phyloP scores from a whole-genome alignment of 2,797 vertebrate species.

The Taenioides sp. region DNA sequence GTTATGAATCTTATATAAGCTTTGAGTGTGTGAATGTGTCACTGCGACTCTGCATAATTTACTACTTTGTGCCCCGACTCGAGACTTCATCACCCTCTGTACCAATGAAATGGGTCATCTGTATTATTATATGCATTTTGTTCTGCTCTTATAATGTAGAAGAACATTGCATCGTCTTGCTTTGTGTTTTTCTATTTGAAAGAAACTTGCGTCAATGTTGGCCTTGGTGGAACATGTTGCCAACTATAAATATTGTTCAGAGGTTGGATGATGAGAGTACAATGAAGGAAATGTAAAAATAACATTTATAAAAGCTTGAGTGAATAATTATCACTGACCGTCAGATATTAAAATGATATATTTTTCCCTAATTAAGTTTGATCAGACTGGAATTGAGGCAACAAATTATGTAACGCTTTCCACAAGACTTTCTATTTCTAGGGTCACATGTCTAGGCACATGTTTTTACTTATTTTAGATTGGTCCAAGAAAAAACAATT shows the following conservation, averaged over 20 bases:
- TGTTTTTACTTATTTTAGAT: not conserved
- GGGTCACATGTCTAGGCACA: not conserved
- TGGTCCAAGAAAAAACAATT: too few relatives aligned
- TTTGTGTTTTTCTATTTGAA: not conserved
- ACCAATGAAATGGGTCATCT: not conserved
- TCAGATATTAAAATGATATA: too few relatives aligned
- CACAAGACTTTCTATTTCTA: not conserved
- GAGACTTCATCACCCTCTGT: slow-evolving; percentile 6
- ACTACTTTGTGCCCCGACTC: not conserved
- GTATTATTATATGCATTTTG: not conserved
- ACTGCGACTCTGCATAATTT: slow-evolving; percentile 6
- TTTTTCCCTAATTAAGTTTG: too few relatives aligned
- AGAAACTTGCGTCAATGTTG: not conserved
- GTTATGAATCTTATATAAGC: slow-evolving; percentile 15
- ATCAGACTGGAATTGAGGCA: too few relatives aligned
- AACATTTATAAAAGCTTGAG: too few relatives aligned
- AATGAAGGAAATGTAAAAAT: not conserved
- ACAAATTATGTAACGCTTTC: not conserved
- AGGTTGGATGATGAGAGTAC: not conserved
- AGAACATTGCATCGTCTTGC: not conserved
- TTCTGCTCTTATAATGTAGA: not conserved
- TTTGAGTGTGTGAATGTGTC: slow-evolving; percentile 9
- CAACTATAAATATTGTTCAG: not conserved
- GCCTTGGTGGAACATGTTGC: not conserved
- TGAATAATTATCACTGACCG: too few relatives aligned